Percentiles rank a stretch among this genome's conserved stretches.
Conservation (phyloP, 2,113 vertebrate genomes). For the Lucifuga dentata region DNA sequence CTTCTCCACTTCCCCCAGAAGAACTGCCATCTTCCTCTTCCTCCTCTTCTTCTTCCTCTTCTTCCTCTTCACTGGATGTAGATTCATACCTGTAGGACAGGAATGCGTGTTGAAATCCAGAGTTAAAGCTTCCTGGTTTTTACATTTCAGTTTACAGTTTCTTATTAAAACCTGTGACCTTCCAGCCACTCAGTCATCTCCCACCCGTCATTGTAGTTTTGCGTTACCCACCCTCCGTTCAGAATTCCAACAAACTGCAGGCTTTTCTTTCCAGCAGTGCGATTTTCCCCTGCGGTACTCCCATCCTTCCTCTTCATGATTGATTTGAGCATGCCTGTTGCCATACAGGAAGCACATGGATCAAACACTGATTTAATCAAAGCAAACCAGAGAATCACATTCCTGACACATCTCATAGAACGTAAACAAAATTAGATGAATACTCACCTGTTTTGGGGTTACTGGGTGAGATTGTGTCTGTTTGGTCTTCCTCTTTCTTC, state of each 20-base stretch:
- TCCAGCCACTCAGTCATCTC: conserved; percentile 2
- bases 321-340: conserved; percentile 90
- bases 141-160: no score
- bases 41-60: conserved; percentile 67
- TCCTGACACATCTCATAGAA: not conserved
- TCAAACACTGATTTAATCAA: conserved; percentile 22
- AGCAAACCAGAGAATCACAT: not conserved
- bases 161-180: conserved; percentile 4
- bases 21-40: conserved; percentile 83
- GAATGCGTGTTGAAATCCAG: not conserved
- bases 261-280: conserved; percentile 88
- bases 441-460: conserved; percentile 69
- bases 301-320: conserved; percentile 96
- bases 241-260: conserved; percentile 95
- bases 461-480: conserved; percentile 29
- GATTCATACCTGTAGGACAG: conserved; percentile 89
- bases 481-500: conserved; percentile 8
- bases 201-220: conserved; percentile 23
- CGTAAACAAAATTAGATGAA: not conserved
- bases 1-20: conserved; percentile 80
- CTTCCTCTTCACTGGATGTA: conserved; percentile 90
- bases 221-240: conserved; percentile 91
- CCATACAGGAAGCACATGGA: conserved; percentile 24
- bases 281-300: conserved; percentile 68
- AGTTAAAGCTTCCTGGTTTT: no score